phyloP scores from a whole-genome alignment of 2,888 invertebrate species.

The Alloscopus bannaensis region DNA sequence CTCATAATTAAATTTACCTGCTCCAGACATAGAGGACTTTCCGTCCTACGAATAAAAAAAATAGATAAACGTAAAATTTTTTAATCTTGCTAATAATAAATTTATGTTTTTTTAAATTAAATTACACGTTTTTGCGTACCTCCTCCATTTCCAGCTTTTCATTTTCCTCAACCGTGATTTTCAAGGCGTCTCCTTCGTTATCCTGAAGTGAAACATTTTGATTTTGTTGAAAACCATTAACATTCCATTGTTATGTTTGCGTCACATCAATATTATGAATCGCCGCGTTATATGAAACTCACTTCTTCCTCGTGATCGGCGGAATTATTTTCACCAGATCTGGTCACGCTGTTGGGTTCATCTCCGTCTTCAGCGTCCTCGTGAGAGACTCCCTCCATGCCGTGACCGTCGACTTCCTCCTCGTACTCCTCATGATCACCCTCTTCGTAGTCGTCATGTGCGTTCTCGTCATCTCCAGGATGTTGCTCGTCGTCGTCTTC shows the following conservation, averaged over 20 bases:
- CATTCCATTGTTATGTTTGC: too few relatives aligned
- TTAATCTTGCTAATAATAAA: background rate
- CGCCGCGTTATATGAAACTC: too few relatives aligned
- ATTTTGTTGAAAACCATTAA: too few relatives aligned
- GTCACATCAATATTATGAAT: too few relatives aligned
- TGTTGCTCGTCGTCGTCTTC: background rate
- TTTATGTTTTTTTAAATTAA: background rate
- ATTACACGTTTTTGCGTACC: conserved; percentile 7
- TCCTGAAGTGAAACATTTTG: too few relatives aligned
- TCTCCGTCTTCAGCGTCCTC: background rate
- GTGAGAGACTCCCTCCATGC: too few relatives aligned
- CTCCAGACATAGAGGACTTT: too few relatives aligned
- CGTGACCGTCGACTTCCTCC: conserved; percentile 3
- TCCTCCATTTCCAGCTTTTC: conserved; percentile 32
- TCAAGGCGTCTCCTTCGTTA: conserved; percentile 26
- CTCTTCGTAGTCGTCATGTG: background rate
- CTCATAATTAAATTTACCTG: too few relatives aligned
- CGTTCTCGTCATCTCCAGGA: conserved; percentile 17
- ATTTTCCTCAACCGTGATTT: conserved; percentile 37
- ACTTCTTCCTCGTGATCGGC: background rate
- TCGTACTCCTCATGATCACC: background rate
- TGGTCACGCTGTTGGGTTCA: background rate
- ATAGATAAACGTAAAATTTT: too few relatives aligned
- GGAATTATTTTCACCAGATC: background rate
- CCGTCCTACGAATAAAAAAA: background rate